These are phyloP conservation scores for Phrynosoma platyrhinos DNA, from an alignment of 2,113 vertebrate genomes.

Conservation along the genomic window DNA sequence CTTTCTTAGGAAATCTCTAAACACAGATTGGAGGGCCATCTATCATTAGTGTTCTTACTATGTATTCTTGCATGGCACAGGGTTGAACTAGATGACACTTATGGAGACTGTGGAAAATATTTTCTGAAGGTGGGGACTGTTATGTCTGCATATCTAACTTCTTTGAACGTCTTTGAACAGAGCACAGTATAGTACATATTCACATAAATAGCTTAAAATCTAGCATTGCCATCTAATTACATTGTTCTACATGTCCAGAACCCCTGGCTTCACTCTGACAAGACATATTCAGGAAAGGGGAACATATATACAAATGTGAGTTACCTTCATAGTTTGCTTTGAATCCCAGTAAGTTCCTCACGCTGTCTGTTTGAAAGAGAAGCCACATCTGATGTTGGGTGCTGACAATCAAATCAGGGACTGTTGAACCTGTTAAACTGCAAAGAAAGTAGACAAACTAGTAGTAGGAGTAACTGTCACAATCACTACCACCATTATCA, in stretches of 20 bases:
- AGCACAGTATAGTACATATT: background rate
- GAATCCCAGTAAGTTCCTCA: conserved; percentile 94
- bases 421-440: conserved; percentile 92
- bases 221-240: no score
- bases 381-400: conserved; percentile 99
- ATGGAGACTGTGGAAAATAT: background rate
- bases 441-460: conserved; percentile 37
- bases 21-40: background rate
- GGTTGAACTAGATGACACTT: no score
- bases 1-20: no score
- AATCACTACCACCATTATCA: no score
- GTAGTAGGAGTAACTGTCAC: background rate
- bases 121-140: background rate
- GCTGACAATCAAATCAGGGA: conserved; percentile 97
- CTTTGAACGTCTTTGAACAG: background rate
- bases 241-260: background rate
- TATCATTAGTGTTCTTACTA: no score
- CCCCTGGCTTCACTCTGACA: background rate
- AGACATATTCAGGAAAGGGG: background rate
- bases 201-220: background rate
- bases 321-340: conserved; percentile 96
- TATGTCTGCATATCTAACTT: background rate
- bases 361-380: conserved; percentile 96
- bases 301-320: background rate
- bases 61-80: no score